Evolutionary conservation across 2,797 vertebrate species (phyloP), one percentile per base, ranked within the genome.

Genomic region (Saguinus oedipus): DNA sequence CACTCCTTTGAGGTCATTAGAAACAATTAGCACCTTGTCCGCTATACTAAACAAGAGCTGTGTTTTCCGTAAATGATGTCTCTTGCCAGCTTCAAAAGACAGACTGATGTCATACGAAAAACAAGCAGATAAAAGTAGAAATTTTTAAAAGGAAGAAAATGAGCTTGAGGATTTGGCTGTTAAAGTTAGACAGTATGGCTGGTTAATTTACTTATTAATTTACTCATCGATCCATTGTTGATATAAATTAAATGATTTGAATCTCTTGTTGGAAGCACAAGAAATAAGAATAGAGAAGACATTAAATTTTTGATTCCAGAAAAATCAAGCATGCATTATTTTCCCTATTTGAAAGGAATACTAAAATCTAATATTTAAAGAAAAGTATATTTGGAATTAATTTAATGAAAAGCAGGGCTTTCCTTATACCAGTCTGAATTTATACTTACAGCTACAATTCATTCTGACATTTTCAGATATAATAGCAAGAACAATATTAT

Each of bases 21-120:
- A 97, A 97, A 96, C 95, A 97, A 96, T 97, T 97, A 95, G 46
- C 78, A 97, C 90, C 90, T 97, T 97, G 96, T 96, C 53, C 91
- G 26, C 61, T 89, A 76, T 39, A 68, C 79, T 91, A 96, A 95
- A 97, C 94, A 96, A 72, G 81, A 70, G 7, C 70, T 70, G 82
- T 96, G 59, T 97, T 96, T 96, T 94, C 55, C 87, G 59, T 64
- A 87, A 92, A 87, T 83, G 53, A 36, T 80, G 30, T 72, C 88
- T 96, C 48, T 86, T 91, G 33, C 48, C 78, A 90, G 48, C 27
- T 88, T 97, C 74, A 83, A 93, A 81, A 50, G 50, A 93, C 44
- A 94, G 22, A 33, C 26, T 94, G 27, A 46, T 81, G 53, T 76
- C 48, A 36, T 75, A 82, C 33, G 44, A 79, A 81, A 80, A 36